These are phyloP conservation scores for Samia ricini DNA, from an alignment of 1,140 invertebrate species.

Conservation along the genomic window DNA sequence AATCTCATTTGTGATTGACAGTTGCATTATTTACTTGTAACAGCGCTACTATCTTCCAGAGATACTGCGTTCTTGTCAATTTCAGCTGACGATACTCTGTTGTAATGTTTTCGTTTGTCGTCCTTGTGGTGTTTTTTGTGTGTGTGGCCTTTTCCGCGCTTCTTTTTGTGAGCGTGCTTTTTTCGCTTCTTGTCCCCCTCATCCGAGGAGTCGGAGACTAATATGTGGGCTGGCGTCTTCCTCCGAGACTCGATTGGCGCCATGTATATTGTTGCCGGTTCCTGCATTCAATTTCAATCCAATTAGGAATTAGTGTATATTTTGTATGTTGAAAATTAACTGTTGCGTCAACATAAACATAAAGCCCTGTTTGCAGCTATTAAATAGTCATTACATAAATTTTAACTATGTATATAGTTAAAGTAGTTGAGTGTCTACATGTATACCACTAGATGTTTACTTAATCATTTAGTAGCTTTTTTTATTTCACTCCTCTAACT, in stretches of 20 bases:
- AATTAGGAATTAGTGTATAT: no score
- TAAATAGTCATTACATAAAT: no score
- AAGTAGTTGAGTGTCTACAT: no score
- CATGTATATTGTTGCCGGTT: conserved; percentile 48
- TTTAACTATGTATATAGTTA: no score
- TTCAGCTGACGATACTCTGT: conserved; percentile 35
- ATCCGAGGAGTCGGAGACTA: conserved; percentile 18
- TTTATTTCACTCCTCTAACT: no score
- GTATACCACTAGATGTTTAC: no score
- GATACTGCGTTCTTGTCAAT: conserved; percentile 44
- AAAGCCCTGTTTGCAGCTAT: no score
- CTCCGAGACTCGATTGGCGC: conserved; percentile 45
- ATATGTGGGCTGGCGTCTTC: conserved; percentile 18
- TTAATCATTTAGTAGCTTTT: no score
- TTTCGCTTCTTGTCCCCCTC: conserved; percentile 29
- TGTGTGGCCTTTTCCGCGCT: conserved; percentile 8
- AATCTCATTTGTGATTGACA: no score
- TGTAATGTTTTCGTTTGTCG: conserved; percentile 39
- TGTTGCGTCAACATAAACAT: no score
- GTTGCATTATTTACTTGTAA: background rate
- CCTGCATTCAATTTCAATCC: conserved; percentile 21
- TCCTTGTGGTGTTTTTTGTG: conserved; percentile 47
- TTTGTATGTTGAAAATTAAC: no score
- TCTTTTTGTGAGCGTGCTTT: conserved; percentile 28
- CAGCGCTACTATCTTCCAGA: conserved; percentile 39